Percentiles rank a stretch among this genome's conserved stretches.
Evolutionary conservation across 2,797 vertebrate genomes (phyloP).

Genomic region (Sternarchorhynchus goeldii): DNA sequence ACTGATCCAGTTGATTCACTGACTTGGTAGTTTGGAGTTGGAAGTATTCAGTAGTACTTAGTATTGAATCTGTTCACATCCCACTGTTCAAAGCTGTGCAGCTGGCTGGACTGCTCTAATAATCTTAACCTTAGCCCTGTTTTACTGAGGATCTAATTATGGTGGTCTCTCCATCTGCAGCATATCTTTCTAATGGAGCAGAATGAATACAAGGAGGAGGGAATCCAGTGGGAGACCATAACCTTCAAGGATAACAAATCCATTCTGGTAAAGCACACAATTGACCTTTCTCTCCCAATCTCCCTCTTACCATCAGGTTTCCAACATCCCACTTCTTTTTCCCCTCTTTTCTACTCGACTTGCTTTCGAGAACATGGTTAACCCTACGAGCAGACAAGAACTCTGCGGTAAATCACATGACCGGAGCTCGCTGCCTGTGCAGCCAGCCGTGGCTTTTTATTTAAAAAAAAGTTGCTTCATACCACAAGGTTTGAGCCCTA

Average conservation of each 20-base stretch:
- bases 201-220: slow-evolving; percentile 73
- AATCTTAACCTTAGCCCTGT: neutral
- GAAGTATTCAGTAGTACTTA: neutral
- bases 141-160: neutral
- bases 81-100: neutral
- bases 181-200: slow-evolving; percentile 80
- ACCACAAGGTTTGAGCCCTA: neutral
- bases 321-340: neutral
- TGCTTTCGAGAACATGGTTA: slow-evolving; percentile 9
- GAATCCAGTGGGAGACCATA: slow-evolving; percentile 71
- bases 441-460: neutral
- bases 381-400: slow-evolving; percentile 12
- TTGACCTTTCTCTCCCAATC: neutral
- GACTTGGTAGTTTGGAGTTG: neutral
- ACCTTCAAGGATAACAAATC: slow-evolving; percentile 75
- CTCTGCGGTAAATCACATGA: slow-evolving; percentile 42
- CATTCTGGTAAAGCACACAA: slow-evolving; percentile 67
- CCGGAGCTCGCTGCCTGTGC: slow-evolving; percentile 44
- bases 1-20: neutral
- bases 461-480: neutral
- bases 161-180: slow-evolving; percentile 53
- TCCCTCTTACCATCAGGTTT: neutral
- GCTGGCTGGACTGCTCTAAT: neutral
- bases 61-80: neutral
- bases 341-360: neutral